Conservation (phyloP, 2,888 invertebrate genomes). For the Cylloceria caligata region DNA sequence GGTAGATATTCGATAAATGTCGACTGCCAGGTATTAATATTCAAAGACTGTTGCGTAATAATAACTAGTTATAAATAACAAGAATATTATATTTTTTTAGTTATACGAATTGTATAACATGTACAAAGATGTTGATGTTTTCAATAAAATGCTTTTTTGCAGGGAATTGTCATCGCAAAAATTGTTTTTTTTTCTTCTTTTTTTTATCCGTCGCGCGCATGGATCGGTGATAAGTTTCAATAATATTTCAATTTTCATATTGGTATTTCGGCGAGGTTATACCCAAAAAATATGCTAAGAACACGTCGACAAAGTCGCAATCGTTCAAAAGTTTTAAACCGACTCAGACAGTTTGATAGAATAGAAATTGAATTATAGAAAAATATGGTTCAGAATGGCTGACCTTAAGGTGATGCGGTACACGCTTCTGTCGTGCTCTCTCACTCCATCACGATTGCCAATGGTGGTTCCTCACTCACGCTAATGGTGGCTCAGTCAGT, state of each 20-base stretch:
- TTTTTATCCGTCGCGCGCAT: background rate
- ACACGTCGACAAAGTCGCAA: constrained; percentile 92
- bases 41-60: constrained; percentile 71
- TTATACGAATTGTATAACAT: constrained; percentile 70
- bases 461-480: too few relatives aligned
- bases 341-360: constrained; percentile 87
- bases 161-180: background rate
- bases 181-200: constrained; percentile 5
- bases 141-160: constrained; percentile 47
- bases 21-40: constrained; percentile 67
- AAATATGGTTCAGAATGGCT: background rate
- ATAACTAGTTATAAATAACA: constrained; percentile 69
- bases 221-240: background rate
- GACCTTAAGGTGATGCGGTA: background rate
- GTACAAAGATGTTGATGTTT: constrained; percentile 64
- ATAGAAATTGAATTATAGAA: background rate
- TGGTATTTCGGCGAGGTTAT: constrained; percentile 96
- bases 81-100: constrained; percentile 67
- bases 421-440: too few relatives aligned
- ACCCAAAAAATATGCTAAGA: constrained; percentile 92
- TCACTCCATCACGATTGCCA: too few relatives aligned
- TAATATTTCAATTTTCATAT: constrained; percentile 87
- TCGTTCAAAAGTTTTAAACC: constrained; percentile 89
- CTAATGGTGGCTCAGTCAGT: too few relatives aligned
- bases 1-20: constrained; percentile 58